phyloP scores from a whole-genome alignment of 2,113 vertebrate genomes.

The Bagarius yarrelli region DNA sequence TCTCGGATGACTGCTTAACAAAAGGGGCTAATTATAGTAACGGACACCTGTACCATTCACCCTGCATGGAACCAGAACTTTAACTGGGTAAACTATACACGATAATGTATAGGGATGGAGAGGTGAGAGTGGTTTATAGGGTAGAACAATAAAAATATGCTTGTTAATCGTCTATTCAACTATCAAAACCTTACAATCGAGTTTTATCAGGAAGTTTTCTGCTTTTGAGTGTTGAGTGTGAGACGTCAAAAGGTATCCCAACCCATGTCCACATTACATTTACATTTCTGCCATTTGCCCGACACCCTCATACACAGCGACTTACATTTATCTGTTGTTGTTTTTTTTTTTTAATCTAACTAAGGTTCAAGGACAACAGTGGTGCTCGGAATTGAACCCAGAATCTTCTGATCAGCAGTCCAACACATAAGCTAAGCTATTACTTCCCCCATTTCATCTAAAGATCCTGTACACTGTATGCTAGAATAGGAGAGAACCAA shows the following conservation, averaged over 20 bases:
- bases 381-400: too few relatives aligned
- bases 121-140: not conserved
- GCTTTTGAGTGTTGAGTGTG: not conserved
- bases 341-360: too few relatives aligned
- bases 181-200: not conserved
- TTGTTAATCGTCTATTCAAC: not conserved
- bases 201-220: not conserved
- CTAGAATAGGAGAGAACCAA: too few relatives aligned
- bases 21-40: conserved; percentile 12
- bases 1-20: not conserved
- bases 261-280: not conserved
- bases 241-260: not conserved
- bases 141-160: not conserved
- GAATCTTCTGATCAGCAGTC: too few relatives aligned
- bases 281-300: not conserved
- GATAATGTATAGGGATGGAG: not conserved
- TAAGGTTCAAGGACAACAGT: too few relatives aligned
- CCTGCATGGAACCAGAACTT: not conserved
- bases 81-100: not conserved
- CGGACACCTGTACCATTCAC: conserved; percentile 2
- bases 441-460: too few relatives aligned
- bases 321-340: too few relatives aligned
- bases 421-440: too few relatives aligned
- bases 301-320: too few relatives aligned
- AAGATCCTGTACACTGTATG: too few relatives aligned